Conservation (phyloP, 1,140 invertebrate genomes). For the Apis laboriosa region DNA sequence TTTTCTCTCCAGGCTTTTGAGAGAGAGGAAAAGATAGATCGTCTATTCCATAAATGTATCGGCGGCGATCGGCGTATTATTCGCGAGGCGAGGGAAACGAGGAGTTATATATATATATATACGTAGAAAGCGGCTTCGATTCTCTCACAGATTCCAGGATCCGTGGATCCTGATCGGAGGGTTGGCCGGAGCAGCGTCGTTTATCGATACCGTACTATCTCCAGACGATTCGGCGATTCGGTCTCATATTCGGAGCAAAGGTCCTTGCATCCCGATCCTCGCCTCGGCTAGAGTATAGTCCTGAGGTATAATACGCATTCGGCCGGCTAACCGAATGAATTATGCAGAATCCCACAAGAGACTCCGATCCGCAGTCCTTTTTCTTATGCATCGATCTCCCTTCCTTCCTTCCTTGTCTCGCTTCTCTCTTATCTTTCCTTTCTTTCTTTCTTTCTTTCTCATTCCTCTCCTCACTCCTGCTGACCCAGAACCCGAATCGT, state of each 20-base stretch:
- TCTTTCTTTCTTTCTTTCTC: neutral
- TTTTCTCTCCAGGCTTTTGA: too few relatives aligned
- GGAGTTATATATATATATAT: too few relatives aligned
- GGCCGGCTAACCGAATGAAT: conserved; percentile 64
- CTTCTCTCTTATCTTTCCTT: neutral
- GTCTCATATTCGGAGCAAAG: conserved; percentile 68
- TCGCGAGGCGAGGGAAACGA: too few relatives aligned
- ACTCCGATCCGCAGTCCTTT: conserved; percentile 55
- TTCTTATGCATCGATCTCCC: conserved; percentile 70
- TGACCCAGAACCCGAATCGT: conserved; percentile 64
- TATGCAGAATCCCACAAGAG: conserved; percentile 66
- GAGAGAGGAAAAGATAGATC: too few relatives aligned
- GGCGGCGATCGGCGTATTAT: too few relatives aligned
- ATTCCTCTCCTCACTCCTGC: conserved; percentile 50
- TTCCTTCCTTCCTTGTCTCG: conserved; percentile 33
- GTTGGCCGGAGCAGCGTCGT: neutral
- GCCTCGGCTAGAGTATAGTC: conserved; percentile 63
- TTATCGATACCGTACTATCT: conserved; percentile 65
- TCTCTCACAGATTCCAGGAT: conserved; percentile 45
- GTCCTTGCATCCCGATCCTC: conserved; percentile 63
- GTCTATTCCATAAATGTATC: too few relatives aligned
- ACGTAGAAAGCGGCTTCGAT: neutral
- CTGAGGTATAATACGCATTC: conserved; percentile 69
- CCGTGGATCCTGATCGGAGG: conserved; percentile 51
- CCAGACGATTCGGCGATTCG: conserved; percentile 67